Conservation (phyloP, 2,888 invertebrate genomes). For the Pristionchus japonicus region DNA sequence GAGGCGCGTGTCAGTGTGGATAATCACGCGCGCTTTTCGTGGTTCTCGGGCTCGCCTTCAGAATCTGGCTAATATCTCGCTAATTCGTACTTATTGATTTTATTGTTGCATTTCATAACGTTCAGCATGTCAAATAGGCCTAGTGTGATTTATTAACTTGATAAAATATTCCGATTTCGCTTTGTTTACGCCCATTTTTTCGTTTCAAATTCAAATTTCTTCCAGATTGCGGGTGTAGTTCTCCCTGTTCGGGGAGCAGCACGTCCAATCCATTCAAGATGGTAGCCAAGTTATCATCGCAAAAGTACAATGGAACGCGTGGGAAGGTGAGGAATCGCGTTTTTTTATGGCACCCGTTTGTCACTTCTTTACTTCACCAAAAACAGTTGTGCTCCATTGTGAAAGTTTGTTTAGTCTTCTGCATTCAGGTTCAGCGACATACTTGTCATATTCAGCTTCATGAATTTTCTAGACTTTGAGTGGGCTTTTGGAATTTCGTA, state of each 20-base stretch:
- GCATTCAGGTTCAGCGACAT: too few relatives aligned
- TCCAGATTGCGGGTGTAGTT: constrained; percentile 22
- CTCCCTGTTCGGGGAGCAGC: constrained; percentile 17
- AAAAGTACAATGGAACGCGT: constrained; percentile 40
- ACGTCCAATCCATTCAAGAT: not conserved
- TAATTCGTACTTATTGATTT: not conserved
- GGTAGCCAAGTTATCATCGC: constrained; percentile 19
- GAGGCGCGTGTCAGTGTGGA: not conserved
- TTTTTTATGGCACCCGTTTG: too few relatives aligned
- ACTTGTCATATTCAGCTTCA: too few relatives aligned
- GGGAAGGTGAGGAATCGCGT: not conserved
- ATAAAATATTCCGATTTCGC: not conserved
- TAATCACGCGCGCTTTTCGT: not conserved
- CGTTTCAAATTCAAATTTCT: not conserved
- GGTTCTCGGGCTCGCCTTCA: not conserved
- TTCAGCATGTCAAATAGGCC: not conserved
- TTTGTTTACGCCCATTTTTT: not conserved
- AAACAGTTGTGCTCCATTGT: too few relatives aligned
- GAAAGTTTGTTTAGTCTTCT: too few relatives aligned
- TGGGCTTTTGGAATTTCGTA: too few relatives aligned
- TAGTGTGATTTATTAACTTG: not conserved
- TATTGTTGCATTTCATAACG: not conserved
- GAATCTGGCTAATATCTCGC: not conserved
- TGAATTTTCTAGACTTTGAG: too few relatives aligned
- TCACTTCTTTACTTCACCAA: too few relatives aligned